phyloP scores from a whole-genome alignment of 30 jellyfish, hydroid and myxozoan species.

The Cassiopea andromeda region DNA sequence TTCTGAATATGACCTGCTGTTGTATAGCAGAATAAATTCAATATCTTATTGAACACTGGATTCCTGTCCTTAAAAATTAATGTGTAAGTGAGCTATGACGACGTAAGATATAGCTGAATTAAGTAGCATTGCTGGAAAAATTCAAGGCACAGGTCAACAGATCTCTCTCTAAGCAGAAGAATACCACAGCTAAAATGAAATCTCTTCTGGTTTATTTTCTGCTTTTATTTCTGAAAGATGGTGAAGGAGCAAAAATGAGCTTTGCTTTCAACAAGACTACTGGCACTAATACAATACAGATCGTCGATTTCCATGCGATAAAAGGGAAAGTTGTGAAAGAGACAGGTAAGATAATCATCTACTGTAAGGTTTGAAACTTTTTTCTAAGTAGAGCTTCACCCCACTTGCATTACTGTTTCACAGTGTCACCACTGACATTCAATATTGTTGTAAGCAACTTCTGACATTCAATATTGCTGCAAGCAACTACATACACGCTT shows the following conservation, averaged over 20 bases:
- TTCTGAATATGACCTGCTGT: slow-evolving; percentile 49
- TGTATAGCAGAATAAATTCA: slow-evolving; percentile 4
- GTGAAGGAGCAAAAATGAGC: not conserved
- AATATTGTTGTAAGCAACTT: no score
- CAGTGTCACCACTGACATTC: not conserved
- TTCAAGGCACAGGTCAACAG: no score
- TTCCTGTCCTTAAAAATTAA: slow-evolving; percentile 30
- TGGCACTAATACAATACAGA: not conserved
- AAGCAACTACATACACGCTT: no score
- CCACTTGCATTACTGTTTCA: not conserved
- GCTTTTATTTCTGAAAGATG: not conserved
- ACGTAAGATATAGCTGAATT: no score
- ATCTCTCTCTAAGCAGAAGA: not conserved
- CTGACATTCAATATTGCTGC: no score
- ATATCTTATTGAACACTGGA: not conserved
- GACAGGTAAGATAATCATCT: slow-evolving; percentile 12
- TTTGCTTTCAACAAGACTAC: not conserved
- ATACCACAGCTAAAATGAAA: not conserved
- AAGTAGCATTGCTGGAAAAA: no score
- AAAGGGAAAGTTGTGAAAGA: slow-evolving; percentile 5
- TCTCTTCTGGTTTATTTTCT: not conserved
- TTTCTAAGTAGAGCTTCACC: not conserved
- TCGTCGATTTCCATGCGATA: slow-evolving; percentile 50
- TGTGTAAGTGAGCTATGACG: not conserved
- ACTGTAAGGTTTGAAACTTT: no score